Conservation (phyloP, 2,888 invertebrate species). For the Exephanes ischioxanthus region DNA sequence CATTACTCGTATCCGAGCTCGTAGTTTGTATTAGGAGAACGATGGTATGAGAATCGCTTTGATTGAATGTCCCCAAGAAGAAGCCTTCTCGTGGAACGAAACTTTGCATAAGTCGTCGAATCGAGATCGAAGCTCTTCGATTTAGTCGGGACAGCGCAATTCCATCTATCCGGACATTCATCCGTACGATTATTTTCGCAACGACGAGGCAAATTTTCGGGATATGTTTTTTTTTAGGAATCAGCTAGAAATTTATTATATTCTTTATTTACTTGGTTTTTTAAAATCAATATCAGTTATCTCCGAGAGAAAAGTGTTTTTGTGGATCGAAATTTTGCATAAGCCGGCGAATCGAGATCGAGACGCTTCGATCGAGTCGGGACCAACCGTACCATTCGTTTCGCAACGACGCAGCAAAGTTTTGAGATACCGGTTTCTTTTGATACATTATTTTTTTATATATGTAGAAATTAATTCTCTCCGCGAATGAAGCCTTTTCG, state of each 20-base stretch:
- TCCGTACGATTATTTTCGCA: too few species aligned
- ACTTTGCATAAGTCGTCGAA: not conserved
- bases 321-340: not conserved
- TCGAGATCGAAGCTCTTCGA: not conserved
- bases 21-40: not conserved
- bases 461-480: too few species aligned
- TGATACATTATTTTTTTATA: too few species aligned
- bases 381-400: not conserved
- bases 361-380: not conserved
- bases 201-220: too few species aligned
- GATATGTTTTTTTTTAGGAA: too few species aligned
- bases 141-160: not conserved
- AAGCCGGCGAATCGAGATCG: not conserved
- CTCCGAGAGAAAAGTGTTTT: too few species aligned
- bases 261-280: too few species aligned
- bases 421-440: too few species aligned
- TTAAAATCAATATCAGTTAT: not conserved
- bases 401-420: too few species aligned
- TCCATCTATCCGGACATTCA: not conserved
- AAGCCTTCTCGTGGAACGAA: conserved; percentile 5
- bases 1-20: conserved; percentile 40
- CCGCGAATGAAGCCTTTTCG: too few species aligned
- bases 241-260: too few species aligned
- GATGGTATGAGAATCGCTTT: conserved; percentile 14
- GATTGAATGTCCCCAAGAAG: not conserved